phyloP scores from a whole-genome alignment of 2,113 vertebrate genomes.

The Ctenodactylus gundi region DNA sequence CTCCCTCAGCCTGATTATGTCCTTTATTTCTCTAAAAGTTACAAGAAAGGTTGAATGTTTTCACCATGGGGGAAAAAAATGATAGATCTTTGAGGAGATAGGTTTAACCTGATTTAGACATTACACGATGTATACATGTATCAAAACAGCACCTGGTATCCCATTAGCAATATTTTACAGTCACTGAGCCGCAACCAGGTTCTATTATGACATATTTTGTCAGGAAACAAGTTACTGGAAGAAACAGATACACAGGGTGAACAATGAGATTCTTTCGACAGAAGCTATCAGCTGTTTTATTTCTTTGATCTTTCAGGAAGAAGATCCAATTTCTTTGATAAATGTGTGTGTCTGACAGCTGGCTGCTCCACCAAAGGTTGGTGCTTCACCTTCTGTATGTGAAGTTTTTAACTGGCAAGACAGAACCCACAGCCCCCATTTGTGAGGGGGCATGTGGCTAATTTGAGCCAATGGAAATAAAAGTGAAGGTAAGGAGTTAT shows the following conservation, averaged over 20 bases:
- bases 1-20: too few relatives aligned
- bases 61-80: background rate
- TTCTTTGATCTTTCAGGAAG: background rate
- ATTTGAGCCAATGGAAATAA: background rate
- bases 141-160: background rate
- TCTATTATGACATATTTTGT: background rate
- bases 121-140: background rate
- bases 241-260: background rate
- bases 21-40: background rate
- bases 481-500: background rate
- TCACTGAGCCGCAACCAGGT: background rate
- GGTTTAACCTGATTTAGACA: background rate
- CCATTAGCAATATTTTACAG: background rate
- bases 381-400: background rate
- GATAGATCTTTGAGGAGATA: background rate
- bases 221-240: background rate
- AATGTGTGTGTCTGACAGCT: background rate
- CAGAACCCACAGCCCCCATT: background rate
- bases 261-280: background rate
- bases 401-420: background rate
- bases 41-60: background rate
- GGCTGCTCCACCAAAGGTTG: background rate
- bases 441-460: background rate
- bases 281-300: background rate
- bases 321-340: background rate